phyloP scores from a whole-genome alignment of 2,797 vertebrate genomes.

The Myiotriccus ornatus region DNA sequence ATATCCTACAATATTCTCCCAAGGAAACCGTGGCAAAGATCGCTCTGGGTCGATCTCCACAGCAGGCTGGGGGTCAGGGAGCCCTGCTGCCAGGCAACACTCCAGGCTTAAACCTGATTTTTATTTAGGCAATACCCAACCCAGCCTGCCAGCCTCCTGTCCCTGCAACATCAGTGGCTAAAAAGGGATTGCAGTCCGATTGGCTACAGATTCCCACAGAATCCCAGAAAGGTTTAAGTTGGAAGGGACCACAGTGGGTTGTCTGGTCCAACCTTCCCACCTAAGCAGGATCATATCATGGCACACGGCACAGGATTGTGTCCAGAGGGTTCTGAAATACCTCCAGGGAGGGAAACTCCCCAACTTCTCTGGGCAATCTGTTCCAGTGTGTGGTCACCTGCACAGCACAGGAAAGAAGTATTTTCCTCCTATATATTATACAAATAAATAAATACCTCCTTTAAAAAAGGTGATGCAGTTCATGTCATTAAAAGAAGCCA shows the following conservation, averaged over 20 bases:
- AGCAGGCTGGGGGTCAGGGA: not conserved
- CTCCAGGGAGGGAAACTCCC: not conserved
- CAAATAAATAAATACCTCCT: not conserved
- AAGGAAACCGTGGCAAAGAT: not conserved
- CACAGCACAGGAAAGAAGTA: not conserved
- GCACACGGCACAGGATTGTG: not conserved
- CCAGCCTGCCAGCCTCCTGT: not conserved
- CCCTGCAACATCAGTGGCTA: not conserved
- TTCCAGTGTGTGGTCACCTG: not conserved
- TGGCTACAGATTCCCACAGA: not conserved
- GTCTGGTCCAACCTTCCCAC: not conserved
- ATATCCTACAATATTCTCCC: not conserved
- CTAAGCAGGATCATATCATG: not conserved
- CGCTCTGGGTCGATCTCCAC: not conserved
- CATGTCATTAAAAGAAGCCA: not conserved
- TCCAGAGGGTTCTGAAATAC: not conserved
- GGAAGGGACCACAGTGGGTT: not conserved
- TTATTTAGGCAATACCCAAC: not conserved
- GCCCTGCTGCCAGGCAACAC: not conserved
- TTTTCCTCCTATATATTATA: not conserved
- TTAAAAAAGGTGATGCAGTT: not conserved
- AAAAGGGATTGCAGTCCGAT: not conserved
- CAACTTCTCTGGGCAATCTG: not conserved
- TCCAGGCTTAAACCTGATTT: not conserved
- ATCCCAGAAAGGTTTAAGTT: not conserved